Evolutionary conservation across 2,888 invertebrate genomes (phyloP), one percentile per base, ranked within the genome.

Genomic region (Harpagoxenus sublaevis): DNA sequence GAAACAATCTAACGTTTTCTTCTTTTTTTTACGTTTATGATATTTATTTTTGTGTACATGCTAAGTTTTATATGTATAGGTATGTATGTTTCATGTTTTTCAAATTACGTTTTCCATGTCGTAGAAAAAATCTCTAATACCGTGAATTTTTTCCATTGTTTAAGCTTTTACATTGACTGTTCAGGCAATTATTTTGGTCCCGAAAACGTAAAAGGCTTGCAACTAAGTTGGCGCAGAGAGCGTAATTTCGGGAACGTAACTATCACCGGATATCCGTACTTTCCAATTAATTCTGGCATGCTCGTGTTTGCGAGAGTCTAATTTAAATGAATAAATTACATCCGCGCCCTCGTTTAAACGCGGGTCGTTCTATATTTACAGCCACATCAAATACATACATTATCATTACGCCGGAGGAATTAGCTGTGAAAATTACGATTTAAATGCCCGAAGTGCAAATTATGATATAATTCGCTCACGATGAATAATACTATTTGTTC

Each of bases 281-380:
- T 84, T 88, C 90, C 89, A 91, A 90, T 90, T 91, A 90, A 88
- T 91, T 86, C 79, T 85, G 81, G 77, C 85, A 81, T 84, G 82
- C 78, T 85, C 79, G 82, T 88, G 78, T 88, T 73, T 82, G 83
- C 73, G 78, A 79, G 70, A 79, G 84, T 84, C 86, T 89, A 91
- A 90, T 91, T 90, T 91, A 89, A 91, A 89, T 89, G 88, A 90
- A 90, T 90, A 91, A 91, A 90, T 90, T 90, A 89, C 88, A 87
- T 86, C 86, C 79, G 82, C 89, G 86, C 86, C 75, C 84, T 79
- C 85, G 86, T 79, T 83, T 82, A 89, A 90, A 88, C 86, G 78
- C 78, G 84, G 88, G 65, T 84, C 88, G 87, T 86, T 87, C 89
- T 88, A 86, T 89, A 90, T 90, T 90, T 91, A 88, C 85, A 75